A percentile compares a stretch with the other conserved stretches of the same genome.
Conservation (phyloP, 2,888 invertebrate species). For the Rotaria socialis region DNA sequence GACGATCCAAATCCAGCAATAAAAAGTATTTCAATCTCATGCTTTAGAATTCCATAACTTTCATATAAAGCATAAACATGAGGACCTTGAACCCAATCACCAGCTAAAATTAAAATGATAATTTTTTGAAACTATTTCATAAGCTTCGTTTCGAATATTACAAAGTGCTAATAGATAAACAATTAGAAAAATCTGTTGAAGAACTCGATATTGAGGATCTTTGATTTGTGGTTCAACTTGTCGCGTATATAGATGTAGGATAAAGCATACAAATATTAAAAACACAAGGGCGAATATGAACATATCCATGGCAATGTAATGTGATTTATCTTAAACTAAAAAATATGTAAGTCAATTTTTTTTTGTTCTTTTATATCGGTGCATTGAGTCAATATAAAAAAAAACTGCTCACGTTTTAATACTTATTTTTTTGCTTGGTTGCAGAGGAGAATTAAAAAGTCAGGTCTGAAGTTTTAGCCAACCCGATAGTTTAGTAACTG, state of each 20-base stretch:
- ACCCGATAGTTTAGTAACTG: neutral
- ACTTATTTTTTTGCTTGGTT: too few species aligned
- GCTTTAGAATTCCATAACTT: conserved; percentile 61
- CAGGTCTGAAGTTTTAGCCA: neutral
- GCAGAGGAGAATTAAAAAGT: too few species aligned
- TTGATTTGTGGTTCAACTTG: conserved; percentile 52
- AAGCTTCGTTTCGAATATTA: conserved; percentile 49
- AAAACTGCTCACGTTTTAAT: too few species aligned
- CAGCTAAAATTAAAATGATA: conserved; percentile 55
- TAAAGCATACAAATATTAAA: conserved; percentile 51
- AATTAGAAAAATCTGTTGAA: conserved; percentile 60
- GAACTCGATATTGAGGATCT: conserved; percentile 57
- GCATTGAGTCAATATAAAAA: too few species aligned
- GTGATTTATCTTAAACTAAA: too few species aligned
- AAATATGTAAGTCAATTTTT: too few species aligned
- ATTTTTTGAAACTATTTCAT: neutral
- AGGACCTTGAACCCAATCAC: conserved; percentile 63
- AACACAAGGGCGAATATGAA: conserved; percentile 27
- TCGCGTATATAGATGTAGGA: conserved; percentile 58
- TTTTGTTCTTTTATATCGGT: too few species aligned
- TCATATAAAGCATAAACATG: conserved; percentile 63
- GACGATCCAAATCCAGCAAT: conserved; percentile 63
- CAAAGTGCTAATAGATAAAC: conserved; percentile 62
- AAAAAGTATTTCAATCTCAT: conserved; percentile 61
- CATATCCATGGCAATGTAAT: neutral